Conservation (phyloP, 2,113 vertebrate genomes). For the Dicentrarchus labrax region DNA sequence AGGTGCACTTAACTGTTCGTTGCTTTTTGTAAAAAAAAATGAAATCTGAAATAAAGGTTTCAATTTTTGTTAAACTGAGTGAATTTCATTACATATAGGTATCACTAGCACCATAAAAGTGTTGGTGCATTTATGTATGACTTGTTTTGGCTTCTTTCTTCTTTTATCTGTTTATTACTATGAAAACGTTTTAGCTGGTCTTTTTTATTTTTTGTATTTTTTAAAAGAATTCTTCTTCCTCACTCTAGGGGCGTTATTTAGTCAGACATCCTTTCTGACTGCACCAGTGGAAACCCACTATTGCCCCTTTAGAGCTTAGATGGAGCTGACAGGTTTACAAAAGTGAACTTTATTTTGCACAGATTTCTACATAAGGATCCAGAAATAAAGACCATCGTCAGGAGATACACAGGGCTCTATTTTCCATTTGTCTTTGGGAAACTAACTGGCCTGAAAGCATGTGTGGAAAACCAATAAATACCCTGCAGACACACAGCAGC, state of each 20-base stretch:
- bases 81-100: background rate
- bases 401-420: no score
- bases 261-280: background rate
- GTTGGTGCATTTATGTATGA: background rate
- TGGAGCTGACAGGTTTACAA: no score
- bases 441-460: no score
- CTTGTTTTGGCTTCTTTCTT: background rate
- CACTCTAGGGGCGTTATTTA: background rate
- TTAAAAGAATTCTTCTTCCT: no score
- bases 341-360: no score
- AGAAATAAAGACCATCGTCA: no score
- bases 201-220: no score
- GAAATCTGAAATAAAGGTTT: conserved; percentile 83
- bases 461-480: no score
- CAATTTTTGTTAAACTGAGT: conserved; percentile 76
- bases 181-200: background rate
- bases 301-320: no score
- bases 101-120: accelerated
- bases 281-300: background rate
- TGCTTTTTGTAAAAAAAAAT: conserved; percentile 68
- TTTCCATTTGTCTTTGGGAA: no score
- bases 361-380: no score
- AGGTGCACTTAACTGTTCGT: conserved; percentile 58
- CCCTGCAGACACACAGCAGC: no score
- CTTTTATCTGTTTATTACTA: background rate